A percentile compares a stretch with the other conserved stretches of the same genome.
Conservation (phyloP, 2,113 vertebrate species). For the Gobius niger region DNA sequence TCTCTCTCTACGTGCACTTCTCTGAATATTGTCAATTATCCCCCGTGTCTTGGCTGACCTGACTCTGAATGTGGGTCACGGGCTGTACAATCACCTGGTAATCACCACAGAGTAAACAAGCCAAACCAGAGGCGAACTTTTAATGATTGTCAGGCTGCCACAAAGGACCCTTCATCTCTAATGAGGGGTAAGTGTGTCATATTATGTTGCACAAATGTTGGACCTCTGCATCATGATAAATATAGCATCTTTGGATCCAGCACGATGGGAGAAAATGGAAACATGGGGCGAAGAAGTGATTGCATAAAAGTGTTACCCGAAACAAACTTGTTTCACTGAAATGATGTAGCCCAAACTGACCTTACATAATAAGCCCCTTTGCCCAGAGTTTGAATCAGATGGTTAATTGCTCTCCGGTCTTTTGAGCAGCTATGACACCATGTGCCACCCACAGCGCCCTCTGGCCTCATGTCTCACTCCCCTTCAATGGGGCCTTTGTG, state of each 20-base stretch:
- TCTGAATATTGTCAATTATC: conserved; percentile 72
- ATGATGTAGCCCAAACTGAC: conserved; percentile 56
- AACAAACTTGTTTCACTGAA: conserved; percentile 48
- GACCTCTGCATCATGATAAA: conserved; percentile 66
- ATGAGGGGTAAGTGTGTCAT: conserved; percentile 81
- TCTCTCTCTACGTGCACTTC: conserved; percentile 71
- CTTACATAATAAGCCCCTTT: conserved; percentile 74
- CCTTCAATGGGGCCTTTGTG: conserved; percentile 73
- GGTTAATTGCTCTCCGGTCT: conserved; percentile 66
- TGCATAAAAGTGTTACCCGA: conserved; percentile 64
- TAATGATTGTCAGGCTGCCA: conserved; percentile 79
- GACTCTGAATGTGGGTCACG: conserved; percentile 76
- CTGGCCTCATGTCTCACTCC: conserved; percentile 70
- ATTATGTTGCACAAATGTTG: conserved; percentile 71
- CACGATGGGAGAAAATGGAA: conserved; percentile 60
- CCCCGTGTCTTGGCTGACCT: conserved; percentile 68
- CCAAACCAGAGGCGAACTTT: conserved; percentile 72
- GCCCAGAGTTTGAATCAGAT: conserved; percentile 64
- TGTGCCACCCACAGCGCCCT: conserved; percentile 74
- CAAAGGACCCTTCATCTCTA: conserved; percentile 80
- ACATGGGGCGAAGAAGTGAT: conserved; percentile 56
- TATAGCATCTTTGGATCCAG: conserved; percentile 69
- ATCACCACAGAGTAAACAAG: conserved; percentile 79
- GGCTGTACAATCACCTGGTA: conserved; percentile 75
- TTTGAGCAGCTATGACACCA: conserved; percentile 75